phyloP scores from a whole-genome alignment of 2,113 vertebrate genomes.

The Sapajus apella region DNA sequence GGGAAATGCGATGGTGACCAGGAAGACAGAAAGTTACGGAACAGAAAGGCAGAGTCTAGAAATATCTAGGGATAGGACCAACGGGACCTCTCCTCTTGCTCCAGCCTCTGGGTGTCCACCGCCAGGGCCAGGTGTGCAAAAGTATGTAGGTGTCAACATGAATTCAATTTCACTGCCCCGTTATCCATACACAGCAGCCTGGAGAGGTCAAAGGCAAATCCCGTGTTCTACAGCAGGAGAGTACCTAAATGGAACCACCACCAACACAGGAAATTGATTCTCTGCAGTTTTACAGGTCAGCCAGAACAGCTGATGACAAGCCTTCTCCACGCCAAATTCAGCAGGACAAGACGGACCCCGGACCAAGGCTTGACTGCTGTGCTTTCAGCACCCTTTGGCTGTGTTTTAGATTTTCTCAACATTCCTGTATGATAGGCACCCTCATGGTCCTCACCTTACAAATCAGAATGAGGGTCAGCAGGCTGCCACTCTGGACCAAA shows the following conservation, averaged over 20 bases:
- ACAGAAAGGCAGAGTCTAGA: not conserved
- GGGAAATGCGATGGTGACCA: fast-evolving
- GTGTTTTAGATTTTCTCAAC: not conserved
- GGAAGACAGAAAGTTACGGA: not conserved
- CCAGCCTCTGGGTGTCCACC: fast-evolving
- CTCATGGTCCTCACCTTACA: not conserved
- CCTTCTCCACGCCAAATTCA: not conserved
- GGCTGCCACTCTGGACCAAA: not conserved
- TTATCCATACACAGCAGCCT: no score
- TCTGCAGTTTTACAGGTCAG: constrained; percentile 19
- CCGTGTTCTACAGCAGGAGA: not conserved
- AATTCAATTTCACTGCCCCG: fast-evolving
- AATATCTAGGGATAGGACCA: fast-evolving
- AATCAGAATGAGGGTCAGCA: not conserved
- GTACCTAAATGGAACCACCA: not conserved
- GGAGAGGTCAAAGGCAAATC: not conserved
- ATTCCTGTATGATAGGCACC: not conserved
- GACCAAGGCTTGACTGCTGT: fast-evolving
- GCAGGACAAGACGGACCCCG: fast-evolving
- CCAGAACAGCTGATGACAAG: constrained; percentile 51
- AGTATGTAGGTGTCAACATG: fast-evolving
- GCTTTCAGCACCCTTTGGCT: fast-evolving
- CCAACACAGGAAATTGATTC: constrained; percentile 7
- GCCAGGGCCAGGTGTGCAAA: fast-evolving
- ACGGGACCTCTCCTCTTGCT: fast-evolving